Percentiles rank a stretch among this genome's conserved stretches.
Evolutionary conservation across 64 coral and sea anemone species (phyloP).

Genomic region (Stichodactyla helianthus): DNA sequence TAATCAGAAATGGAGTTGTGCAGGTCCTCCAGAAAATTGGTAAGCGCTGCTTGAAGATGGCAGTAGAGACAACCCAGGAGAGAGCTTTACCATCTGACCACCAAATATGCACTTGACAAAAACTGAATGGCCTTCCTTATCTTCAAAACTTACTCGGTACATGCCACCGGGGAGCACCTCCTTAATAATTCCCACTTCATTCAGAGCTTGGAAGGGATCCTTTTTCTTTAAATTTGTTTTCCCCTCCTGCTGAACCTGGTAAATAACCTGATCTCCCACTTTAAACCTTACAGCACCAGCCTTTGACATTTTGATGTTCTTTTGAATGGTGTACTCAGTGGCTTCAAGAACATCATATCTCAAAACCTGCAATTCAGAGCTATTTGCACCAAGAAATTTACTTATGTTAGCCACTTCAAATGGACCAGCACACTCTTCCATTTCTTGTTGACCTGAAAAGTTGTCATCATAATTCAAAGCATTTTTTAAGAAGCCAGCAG

Average conservation of each 20-base stretch:
- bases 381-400: not conserved
- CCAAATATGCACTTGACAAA: not conserved
- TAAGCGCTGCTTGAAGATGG: not conserved
- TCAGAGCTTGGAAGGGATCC: not conserved
- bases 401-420: conserved; percentile 6
- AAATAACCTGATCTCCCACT: not conserved
- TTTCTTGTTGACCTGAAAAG: conserved; percentile 1
- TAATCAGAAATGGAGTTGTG: conserved; percentile 5
- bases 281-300: conserved; percentile 2
- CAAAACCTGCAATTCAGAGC: conserved; percentile 2
- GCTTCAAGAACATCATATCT: conserved; percentile 9
- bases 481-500: not conserved
- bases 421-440: not conserved
- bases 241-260: not conserved
- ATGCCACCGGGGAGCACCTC: not conserved
- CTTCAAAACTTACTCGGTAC: not conserved
- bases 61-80: not conserved
- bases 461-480: conserved; percentile 3
- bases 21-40: not conserved
- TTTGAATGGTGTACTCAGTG: conserved; percentile 6
- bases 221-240: not conserved
- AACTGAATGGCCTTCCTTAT: not conserved
- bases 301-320: conserved; percentile 6
- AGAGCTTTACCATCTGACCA: conserved; percentile 1
- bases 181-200: not conserved